Conservation (phyloP, 2,113 vertebrate species). For the Seriola quinqueradiata region DNA sequence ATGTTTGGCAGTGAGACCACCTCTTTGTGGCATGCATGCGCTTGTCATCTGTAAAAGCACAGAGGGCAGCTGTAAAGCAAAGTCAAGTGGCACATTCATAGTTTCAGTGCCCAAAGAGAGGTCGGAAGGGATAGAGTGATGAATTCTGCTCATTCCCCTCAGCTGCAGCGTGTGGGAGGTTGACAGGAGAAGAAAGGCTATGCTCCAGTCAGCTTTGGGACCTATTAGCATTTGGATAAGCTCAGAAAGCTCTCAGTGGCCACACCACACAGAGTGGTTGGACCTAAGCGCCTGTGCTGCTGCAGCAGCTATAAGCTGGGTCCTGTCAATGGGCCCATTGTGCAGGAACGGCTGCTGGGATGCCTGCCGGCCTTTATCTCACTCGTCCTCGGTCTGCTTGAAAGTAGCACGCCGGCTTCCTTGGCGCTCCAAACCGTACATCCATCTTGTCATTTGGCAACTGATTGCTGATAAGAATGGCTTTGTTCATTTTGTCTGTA, state of each 20-base stretch:
- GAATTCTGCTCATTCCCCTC: conserved; percentile 75
- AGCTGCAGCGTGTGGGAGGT: conserved; percentile 77
- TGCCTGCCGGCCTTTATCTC: conserved; percentile 71
- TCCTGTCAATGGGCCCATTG: conserved; percentile 81
- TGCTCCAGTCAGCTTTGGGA: conserved; percentile 78
- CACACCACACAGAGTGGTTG: conserved; percentile 69
- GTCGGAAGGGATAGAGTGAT: conserved; percentile 62
- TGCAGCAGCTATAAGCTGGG: conserved; percentile 63
- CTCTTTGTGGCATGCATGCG: conserved; percentile 66
- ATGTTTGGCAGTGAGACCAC: conserved; percentile 62
- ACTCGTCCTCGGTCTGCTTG: conserved; percentile 48
- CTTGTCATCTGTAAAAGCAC: conserved; percentile 67
- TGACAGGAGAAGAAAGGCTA: conserved; percentile 79
- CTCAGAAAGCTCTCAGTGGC: conserved; percentile 77
- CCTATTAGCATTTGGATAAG: conserved; percentile 85
- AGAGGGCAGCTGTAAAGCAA: conserved; percentile 75
- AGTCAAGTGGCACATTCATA: conserved; percentile 81
- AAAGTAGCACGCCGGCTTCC: conserved; percentile 66
- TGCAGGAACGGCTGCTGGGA: conserved; percentile 67
- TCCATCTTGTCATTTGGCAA: conserved; percentile 66
- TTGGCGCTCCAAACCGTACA: conserved; percentile 50
- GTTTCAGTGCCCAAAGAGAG: conserved; percentile 63
- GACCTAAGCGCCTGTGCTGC: conserved; percentile 67
- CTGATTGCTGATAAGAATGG: conserved; percentile 68
- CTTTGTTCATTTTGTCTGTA: conserved; percentile 70